Evolutionary conservation across 2,888 invertebrate genomes (phyloP).

Genomic region (Protophormia terraenovae): DNA sequence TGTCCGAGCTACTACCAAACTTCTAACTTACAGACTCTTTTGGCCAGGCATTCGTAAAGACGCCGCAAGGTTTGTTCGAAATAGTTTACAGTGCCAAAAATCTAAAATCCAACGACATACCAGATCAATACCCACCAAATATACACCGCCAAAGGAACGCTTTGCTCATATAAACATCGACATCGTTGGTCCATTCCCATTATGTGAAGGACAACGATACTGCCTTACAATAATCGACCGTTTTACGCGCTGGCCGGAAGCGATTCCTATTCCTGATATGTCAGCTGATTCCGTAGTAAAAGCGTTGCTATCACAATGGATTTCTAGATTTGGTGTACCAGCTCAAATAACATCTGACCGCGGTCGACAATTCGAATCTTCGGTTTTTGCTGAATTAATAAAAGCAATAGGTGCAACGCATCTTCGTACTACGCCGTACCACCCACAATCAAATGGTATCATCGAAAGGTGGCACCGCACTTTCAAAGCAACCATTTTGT

Average conservation of each 20-base stretch:
- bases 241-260: slow-evolving; percentile 9
- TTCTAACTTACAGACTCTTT: slow-evolving; percentile 21
- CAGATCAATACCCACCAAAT: not conserved
- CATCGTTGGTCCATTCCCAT: no score
- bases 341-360: not conserved
- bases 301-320: not conserved
- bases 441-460: slow-evolving; percentile 17
- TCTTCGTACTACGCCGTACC: slow-evolving; percentile 10
- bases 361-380: slow-evolving; percentile 28
- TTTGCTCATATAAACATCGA: not conserved
- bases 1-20: not conserved
- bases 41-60: slow-evolving; percentile 23
- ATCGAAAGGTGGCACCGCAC: slow-evolving; percentile 25
- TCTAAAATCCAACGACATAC: slow-evolving; percentile 22
- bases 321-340: slow-evolving; percentile 39
- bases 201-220: no score
- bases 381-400: slow-evolving; percentile 6
- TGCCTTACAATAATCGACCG: not conserved
- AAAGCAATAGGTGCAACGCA: slow-evolving; percentile 15
- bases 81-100: slow-evolving; percentile 1
- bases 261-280: not conserved
- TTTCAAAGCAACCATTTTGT: slow-evolving; percentile 15
- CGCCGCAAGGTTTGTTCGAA: not conserved
- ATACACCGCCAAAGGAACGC: not conserved
- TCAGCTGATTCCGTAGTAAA: not conserved